Conservation (phyloP, 1,140 invertebrate species). For the Anoplophora glabripennis region DNA sequence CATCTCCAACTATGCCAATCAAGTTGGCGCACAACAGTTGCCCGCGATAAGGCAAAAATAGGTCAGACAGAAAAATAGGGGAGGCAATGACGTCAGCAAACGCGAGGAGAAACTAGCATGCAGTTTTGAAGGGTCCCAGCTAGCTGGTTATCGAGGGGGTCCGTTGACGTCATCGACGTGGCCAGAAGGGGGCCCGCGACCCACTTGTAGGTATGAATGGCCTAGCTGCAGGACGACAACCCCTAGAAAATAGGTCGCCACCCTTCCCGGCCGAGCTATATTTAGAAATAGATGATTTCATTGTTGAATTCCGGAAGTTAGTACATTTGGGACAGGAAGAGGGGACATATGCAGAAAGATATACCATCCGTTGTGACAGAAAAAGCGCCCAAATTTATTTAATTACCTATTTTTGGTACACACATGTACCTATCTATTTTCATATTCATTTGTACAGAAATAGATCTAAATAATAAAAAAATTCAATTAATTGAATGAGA, state of each 20-base stretch:
- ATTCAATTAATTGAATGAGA: no score
- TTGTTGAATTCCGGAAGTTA: neutral
- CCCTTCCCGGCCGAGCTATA: constrained; percentile 23
- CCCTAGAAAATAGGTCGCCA: constrained; percentile 31
- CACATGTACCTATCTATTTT: no score
- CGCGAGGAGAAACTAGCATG: constrained; percentile 10
- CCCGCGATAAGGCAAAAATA: neutral
- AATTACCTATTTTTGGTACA: no score
- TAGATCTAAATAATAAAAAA: no score
- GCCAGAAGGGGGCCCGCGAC: constrained; percentile 29
- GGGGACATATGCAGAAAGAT: neutral
- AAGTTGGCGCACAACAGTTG: no score
- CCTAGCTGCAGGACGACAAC: constrained; percentile 43
- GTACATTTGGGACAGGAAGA: neutral
- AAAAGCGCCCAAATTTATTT: no score
- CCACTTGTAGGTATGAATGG: constrained; percentile 45
- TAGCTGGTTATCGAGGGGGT: constrained; percentile 1
- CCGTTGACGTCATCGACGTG: constrained; percentile 12
- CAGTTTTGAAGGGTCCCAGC: constrained; percentile 3
- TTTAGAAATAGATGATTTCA: constrained; percentile 24
- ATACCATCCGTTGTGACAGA: no score
- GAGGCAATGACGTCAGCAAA: neutral
- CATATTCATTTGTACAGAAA: no score
- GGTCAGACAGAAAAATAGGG: neutral
- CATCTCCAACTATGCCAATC: no score